Conservation (phyloP, 1,140 invertebrate species). For the Eulimnadia texana region DNA sequence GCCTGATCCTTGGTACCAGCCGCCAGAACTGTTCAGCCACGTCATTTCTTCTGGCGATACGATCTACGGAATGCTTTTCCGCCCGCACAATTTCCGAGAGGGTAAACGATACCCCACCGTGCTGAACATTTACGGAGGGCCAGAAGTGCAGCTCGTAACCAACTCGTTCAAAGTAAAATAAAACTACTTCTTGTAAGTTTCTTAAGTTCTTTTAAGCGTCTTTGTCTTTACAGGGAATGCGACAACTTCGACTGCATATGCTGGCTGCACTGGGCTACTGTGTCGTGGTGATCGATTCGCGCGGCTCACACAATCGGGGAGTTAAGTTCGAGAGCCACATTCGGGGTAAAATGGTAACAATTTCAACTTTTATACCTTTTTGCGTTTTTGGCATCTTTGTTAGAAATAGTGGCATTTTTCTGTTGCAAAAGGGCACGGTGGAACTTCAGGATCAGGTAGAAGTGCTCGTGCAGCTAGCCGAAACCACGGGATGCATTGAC, state of each 20-base stretch:
- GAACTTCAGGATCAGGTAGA: constrained; percentile 94
- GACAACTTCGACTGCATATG: constrained; percentile 86
- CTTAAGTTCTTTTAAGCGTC: too few relatives aligned
- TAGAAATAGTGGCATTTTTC: constrained; percentile 16
- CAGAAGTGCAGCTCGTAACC: constrained; percentile 91
- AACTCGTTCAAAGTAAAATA: constrained; percentile 76
- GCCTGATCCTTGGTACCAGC: constrained; percentile 41
- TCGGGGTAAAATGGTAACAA: constrained; percentile 56
- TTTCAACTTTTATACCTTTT: not conserved
- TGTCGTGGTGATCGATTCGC: constrained; percentile 85
- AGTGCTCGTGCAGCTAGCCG: constrained; percentile 72
- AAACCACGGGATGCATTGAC: constrained; percentile 75
- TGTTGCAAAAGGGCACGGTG: constrained; percentile 59
- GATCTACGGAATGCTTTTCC: constrained; percentile 83
- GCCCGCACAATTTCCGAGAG: constrained; percentile 59
- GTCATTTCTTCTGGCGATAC: constrained; percentile 53
- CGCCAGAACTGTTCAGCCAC: constrained; percentile 57
- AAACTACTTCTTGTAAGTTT: constrained; percentile 12
- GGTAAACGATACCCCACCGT: constrained; percentile 81
- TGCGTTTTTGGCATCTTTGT: not conserved
- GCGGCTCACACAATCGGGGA: constrained; percentile 86
- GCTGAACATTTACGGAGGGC: constrained; percentile 92
- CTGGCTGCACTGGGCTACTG: constrained; percentile 90
- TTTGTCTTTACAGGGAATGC: constrained; percentile 47
- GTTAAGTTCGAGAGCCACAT: constrained; percentile 81